Conservation (phyloP, 2,113 vertebrate species). For the Trinectes maculatus region DNA sequence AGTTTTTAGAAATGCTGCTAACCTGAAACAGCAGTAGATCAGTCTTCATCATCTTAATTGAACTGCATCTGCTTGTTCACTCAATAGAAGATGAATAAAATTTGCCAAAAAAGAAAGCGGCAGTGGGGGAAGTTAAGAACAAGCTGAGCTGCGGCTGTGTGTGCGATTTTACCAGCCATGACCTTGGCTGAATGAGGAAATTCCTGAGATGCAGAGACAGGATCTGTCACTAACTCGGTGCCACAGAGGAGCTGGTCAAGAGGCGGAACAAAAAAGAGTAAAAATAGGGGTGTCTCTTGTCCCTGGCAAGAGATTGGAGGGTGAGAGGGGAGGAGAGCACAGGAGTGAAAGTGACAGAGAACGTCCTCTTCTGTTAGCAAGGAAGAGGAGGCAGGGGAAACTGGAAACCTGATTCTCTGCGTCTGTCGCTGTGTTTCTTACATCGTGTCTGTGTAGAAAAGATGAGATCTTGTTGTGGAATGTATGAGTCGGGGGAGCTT, state of each 20-base stretch:
- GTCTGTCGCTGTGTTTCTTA: constrained; percentile 14
- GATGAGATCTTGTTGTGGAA: constrained; percentile 68
- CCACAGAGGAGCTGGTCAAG: constrained; percentile 36
- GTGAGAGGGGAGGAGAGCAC: constrained; percentile 19
- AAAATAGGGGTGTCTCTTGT: constrained; percentile 29
- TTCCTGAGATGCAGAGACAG: constrained; percentile 63
- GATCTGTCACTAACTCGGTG: constrained; percentile 47
- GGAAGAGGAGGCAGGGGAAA: constrained; percentile 34
- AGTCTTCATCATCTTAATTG: constrained; percentile 19
- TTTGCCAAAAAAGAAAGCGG: constrained; percentile 33
- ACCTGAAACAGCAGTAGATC: constrained; percentile 8
- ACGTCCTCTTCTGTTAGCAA: constrained; percentile 23
- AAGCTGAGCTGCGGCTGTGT: constrained; percentile 48
- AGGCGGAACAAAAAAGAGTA: constrained; percentile 20
- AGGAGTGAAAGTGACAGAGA: constrained; percentile 31
- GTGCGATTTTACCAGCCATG: constrained; percentile 40
- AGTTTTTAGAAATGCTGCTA: constrained; percentile 9
- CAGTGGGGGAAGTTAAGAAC: constrained; percentile 44
- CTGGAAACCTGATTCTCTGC: constrained; percentile 39
- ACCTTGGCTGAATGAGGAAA: constrained; percentile 65
- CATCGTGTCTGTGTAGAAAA: constrained; percentile 34
- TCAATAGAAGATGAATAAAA: constrained; percentile 43
- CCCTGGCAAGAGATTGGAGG: constrained; percentile 15
- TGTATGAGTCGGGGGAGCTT: constrained; percentile 72
- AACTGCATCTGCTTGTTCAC: constrained; percentile 42